These are phyloP conservation scores for Tromatobia lineatoria DNA, from an alignment of 2,888 invertebrate genomes.

Conservation along the genomic window DNA sequence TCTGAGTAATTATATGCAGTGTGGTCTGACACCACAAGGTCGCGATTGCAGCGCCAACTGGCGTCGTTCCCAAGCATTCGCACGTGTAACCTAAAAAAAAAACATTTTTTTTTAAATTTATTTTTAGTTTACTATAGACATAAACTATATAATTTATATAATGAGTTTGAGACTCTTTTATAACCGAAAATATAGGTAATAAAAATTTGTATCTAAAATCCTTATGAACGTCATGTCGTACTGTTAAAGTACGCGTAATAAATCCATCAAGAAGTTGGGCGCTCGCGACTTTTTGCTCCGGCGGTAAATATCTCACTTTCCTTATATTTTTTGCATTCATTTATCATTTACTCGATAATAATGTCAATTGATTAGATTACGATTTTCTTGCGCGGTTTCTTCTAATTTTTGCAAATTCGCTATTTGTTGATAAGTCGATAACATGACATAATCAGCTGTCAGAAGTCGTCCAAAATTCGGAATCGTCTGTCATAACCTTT, in stretches of 20 bases:
- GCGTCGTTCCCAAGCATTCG: neutral
- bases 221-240: slow-evolving; percentile 2
- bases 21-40: too few relatives aligned
- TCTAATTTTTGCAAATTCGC: neutral
- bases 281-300: slow-evolving; percentile 13
- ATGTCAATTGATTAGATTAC: neutral
- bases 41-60: slow-evolving; percentile 34
- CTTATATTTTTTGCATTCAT: slow-evolving; percentile 7
- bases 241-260: neutral
- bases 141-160: slow-evolving; percentile 51
- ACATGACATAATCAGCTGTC: neutral
- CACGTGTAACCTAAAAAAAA: slow-evolving; percentile 47
- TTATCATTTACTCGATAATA: neutral
- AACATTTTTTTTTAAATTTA: slow-evolving; percentile 29
- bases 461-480: neutral
- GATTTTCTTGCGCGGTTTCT: neutral
- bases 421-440: neutral
- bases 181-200: slow-evolving; percentile 13
- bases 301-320: neutral
- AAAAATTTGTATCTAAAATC: neutral
- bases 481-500: neutral
- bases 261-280: slow-evolving; percentile 20
- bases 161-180: slow-evolving; percentile 11
- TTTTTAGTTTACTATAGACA: slow-evolving; percentile 41
- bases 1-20: too few relatives aligned